A percentile compares a stretch with the other conserved stretches of the same genome.
Conservation (phyloP, 2,888 invertebrate species). For the Ornithoptera alexandrae region DNA sequence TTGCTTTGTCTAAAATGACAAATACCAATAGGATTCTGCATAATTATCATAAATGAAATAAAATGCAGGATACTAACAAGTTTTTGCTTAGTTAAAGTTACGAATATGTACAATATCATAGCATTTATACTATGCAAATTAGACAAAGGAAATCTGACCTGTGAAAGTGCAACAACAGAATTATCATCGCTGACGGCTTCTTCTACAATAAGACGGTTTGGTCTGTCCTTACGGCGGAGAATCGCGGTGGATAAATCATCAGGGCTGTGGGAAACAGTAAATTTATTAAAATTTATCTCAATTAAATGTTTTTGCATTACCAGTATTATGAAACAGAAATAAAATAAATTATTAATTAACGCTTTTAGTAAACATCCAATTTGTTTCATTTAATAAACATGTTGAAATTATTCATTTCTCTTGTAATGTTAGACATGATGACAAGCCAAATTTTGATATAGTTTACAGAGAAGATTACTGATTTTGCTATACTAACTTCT, state of each 20-base stretch:
- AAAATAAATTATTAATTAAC: neutral
- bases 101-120: neutral
- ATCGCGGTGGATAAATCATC: slow-evolving; percentile 99
- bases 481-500: slow-evolving; percentile 5
- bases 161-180: slow-evolving; percentile 97
- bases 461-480: slow-evolving; percentile 43
- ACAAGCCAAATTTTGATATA: slow-evolving; percentile 76
- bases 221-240: slow-evolving; percentile 97
- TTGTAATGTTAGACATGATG: slow-evolving; percentile 69
- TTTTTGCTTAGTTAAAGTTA: neutral
- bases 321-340: neutral
- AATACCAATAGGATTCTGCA: neutral
- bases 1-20: neutral
- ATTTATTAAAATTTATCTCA: slow-evolving; percentile 31
- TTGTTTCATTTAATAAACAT: neutral
- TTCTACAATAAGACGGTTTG: slow-evolving; percentile 98
- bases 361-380: neutral
- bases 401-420: slow-evolving; percentile 29
- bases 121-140: neutral
- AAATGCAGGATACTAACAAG: neutral
- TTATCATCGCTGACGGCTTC: slow-evolving; percentile 99
- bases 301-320: slow-evolving; percentile 23
- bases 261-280: slow-evolving; percentile 70
- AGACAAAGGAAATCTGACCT: slow-evolving; percentile 79
- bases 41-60: neutral